Evolutionary conservation across 2,797 vertebrate genomes (phyloP), one percentile per base, ranked within the genome.

Genomic region (Mormyrus hasselquistii): DNA sequence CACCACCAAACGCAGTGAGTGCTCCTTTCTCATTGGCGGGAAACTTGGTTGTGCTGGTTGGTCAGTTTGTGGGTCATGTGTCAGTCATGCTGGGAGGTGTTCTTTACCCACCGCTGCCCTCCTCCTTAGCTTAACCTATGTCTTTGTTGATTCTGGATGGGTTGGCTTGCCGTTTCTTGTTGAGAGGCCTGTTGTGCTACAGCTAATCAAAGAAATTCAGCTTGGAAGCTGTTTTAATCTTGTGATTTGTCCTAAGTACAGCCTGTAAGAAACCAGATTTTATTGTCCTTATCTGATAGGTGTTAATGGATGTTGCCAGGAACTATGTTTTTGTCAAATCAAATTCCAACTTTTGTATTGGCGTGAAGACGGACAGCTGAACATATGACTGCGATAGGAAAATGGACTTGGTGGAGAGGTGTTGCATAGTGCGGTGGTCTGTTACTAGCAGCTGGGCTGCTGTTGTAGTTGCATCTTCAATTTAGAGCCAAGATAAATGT

Each of bases 1-100:
- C 95, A 97, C 97, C 96, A 97, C 97, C 95, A 99, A 99, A 95
- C 97, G 97, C 96, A 97, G 98, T 99, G 96, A 97, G 98, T 98
- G 92, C 6, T 22, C 12, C 16, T 57, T 19, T n/a, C n/a, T 90
- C 16, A 29, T 19, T 34, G 62, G 22, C 34, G 0, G 34, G 14
- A 19, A 19, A 4, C 34, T 41, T 41, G 69, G 0, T 38, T 41
- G 14, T 41, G 34, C 69, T 41, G 34, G 34, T 38, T 76, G 69
- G 69, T 76, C 69, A 73, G 65, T 38, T 73, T 76, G 34, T 41
- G 69, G 34, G 19, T 76, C 41, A 12, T 29, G 62, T 29, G 25
- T 3, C 25, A 29, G 62, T 65, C 12, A 38, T 76, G 69, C 14
- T 16, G 69, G 65, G 76, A 47, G 41, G 76, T 47, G 2, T 3